Conservation (phyloP, 2,888 invertebrate species). For the Anodontia alba region DNA sequence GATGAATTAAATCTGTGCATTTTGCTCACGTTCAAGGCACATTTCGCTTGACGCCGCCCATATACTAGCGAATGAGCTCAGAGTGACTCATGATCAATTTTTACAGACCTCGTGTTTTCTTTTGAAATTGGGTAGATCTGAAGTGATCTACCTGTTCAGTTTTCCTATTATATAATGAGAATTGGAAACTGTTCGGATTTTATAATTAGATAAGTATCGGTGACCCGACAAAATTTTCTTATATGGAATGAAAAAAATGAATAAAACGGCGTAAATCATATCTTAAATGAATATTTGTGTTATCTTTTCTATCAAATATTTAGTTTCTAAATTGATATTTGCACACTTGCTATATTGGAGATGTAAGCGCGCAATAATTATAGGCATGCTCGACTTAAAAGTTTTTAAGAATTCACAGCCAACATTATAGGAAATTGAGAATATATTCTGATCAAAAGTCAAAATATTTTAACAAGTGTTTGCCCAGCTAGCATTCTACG, state of each 20-base stretch:
- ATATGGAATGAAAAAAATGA: background rate
- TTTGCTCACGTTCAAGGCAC: no score
- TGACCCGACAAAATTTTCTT: background rate
- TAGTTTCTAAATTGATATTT: conserved; percentile 1
- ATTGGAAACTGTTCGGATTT: background rate
- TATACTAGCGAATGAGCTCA: background rate
- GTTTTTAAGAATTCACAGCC: no score
- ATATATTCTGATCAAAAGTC: no score
- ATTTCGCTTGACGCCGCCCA: no score
- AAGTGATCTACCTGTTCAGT: background rate
- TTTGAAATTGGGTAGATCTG: background rate
- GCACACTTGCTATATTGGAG: background rate
- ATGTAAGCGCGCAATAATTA: background rate
- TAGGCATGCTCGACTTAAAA: background rate
- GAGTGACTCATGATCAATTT: background rate
- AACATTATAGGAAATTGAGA: no score
- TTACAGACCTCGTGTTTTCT: background rate
- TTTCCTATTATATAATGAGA: background rate
- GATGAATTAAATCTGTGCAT: no score
- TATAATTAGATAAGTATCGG: background rate
- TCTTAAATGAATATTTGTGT: background rate
- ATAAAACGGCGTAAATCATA: background rate
- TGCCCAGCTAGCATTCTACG: no score
- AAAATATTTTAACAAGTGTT: no score
- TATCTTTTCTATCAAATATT: conserved; percentile 8